Evolutionary conservation across 2,888 invertebrate genomes (phyloP).

Genomic region (Malachius bipustulatus): DNA sequence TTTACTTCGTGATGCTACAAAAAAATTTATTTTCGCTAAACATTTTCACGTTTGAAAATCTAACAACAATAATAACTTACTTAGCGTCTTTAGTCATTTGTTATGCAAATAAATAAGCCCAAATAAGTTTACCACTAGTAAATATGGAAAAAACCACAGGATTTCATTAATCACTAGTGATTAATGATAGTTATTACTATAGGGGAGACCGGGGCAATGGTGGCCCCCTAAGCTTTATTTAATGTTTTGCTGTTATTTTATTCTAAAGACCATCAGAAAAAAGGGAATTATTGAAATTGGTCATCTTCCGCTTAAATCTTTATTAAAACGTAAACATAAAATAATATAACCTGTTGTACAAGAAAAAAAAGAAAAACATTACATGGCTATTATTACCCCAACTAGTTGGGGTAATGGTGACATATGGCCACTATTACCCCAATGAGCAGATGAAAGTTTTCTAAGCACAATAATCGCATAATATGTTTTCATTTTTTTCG

Average conservation of each 20-base stretch:
- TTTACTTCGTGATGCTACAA: too few species aligned
- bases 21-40: too few species aligned
- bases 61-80: too few species aligned
- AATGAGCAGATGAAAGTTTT: conserved; percentile 3
- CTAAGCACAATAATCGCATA: conserved; percentile 3
- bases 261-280: not conserved
- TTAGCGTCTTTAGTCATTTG: too few species aligned
- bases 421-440: conserved; percentile 3
- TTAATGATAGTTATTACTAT: not conserved
- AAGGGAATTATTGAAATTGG: conserved; percentile 2
- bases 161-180: too few species aligned
- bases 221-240: conserved; percentile 3
- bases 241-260: not conserved
- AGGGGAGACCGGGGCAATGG: conserved; percentile 1
- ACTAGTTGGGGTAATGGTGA: not conserved
- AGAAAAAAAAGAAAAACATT: conserved; percentile 1
- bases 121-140: too few species aligned
- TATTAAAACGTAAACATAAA: not conserved
- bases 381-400: conserved; percentile 3
- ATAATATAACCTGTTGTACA: conserved; percentile 1
- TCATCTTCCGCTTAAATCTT: not conserved
- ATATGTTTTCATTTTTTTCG: conserved; percentile 4
- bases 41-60: too few species aligned
- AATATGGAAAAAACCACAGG: too few species aligned
- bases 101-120: too few species aligned